These are phyloP conservation scores for Cossypha polioptera DNA, from an alignment of 2,797 vertebrate genomes.

Conservation along the genomic window DNA sequence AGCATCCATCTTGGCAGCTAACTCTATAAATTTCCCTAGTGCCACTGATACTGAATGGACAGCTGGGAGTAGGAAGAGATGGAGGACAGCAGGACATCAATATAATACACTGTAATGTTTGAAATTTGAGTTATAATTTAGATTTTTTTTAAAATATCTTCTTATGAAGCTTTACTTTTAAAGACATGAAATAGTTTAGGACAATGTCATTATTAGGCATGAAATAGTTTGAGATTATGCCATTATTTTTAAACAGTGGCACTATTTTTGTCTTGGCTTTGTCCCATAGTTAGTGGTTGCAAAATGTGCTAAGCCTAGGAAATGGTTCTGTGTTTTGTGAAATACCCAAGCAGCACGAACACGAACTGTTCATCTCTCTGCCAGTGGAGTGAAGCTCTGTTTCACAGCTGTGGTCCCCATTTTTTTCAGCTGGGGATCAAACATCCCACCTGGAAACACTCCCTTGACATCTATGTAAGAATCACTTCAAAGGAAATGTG, in stretches of 20 bases:
- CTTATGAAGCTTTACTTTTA: background rate
- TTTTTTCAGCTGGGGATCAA: background rate
- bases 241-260: background rate
- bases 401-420: background rate
- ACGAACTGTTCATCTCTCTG: background rate
- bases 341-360: background rate
- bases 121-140: background rate
- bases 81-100: background rate
- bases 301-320: background rate
- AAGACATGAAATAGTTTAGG: background rate
- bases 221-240: background rate
- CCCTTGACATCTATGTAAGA: background rate
- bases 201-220: background rate
- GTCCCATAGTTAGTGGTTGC: background rate
- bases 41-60: background rate
- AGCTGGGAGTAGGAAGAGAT: background rate
- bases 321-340: background rate
- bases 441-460: background rate
- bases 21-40: background rate
- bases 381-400: background rate
- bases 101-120: background rate
- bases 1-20: background rate
- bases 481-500: background rate
- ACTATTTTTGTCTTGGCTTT: background rate
- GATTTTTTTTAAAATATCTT: background rate